Evolutionary conservation across 2,113 vertebrate species (phyloP).

Genomic region (Otolemur garnettii): DNA sequence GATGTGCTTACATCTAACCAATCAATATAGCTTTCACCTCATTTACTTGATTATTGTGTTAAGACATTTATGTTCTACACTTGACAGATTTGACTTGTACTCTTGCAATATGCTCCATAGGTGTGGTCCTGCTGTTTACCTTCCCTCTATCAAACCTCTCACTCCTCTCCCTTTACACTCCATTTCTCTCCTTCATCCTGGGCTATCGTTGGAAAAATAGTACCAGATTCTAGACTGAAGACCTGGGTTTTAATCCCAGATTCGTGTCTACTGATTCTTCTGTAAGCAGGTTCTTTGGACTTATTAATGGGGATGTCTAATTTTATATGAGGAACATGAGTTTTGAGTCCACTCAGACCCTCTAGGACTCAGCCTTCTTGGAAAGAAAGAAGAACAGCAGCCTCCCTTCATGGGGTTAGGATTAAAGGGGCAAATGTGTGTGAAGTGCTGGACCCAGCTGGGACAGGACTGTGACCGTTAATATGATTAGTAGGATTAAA

Average conservation of each 20-base stretch:
- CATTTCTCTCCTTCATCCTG: too few relatives aligned
- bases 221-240: background rate
- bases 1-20: too few relatives aligned
- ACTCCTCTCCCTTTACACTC: too few relatives aligned
- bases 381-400: background rate
- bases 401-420: background rate
- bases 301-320: background rate
- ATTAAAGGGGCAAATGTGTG: background rate
- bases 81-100: too few relatives aligned
- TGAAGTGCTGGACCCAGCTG: background rate
- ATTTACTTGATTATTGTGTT: too few relatives aligned
- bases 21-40: too few relatives aligned
- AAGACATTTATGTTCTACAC: too few relatives aligned
- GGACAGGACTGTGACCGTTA: background rate
- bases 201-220: background rate
- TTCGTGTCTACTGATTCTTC: background rate
- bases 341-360: background rate
- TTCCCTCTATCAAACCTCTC: too few relatives aligned
- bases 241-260: background rate
- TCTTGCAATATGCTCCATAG: too few relatives aligned
- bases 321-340: too few relatives aligned
- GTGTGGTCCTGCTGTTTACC: too few relatives aligned
- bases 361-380: background rate
- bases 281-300: background rate
- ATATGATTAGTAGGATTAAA: background rate